phyloP scores from a whole-genome alignment of 2,888 invertebrate species.

The Sicus ferrugineus region DNA sequence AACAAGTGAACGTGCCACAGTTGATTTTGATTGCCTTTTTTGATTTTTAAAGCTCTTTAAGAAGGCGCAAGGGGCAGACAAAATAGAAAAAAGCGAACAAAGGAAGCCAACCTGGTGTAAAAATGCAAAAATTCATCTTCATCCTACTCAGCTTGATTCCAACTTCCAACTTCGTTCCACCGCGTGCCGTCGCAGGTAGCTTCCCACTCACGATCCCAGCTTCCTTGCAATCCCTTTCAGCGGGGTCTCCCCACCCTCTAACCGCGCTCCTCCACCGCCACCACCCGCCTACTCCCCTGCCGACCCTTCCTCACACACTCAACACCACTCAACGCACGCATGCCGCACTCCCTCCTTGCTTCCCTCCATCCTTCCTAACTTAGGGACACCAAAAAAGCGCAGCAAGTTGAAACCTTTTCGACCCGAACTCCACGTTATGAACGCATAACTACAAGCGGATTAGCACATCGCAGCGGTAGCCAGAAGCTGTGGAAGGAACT shows the following conservation, averaged over 20 bases:
- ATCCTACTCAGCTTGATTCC: background rate
- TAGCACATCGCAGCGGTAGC: conserved; percentile 8
- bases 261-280: background rate
- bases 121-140: background rate
- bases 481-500: background rate
- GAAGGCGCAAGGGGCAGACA: background rate
- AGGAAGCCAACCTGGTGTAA: background rate
- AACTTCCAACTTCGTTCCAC: background rate
- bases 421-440: background rate
- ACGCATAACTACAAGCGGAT: conserved; percentile 26
- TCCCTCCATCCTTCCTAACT: too few relatives aligned
- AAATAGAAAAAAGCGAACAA: background rate
- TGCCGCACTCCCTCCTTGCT: too few relatives aligned
- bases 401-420: background rate
- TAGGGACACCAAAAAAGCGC: background rate
- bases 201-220: background rate
- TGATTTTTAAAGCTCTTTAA: too few relatives aligned
- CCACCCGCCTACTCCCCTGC: background rate
- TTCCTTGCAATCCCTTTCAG: too few relatives aligned
- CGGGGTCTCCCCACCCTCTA: background rate
- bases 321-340: too few relatives aligned
- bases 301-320: too few relatives aligned
- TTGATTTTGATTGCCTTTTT: background rate
- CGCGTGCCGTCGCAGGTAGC: background rate
- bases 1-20: conserved; percentile 15